Base-by-base conservation (phyloP, 2,797 vertebrate species). In the Sciurus vulgaris region DNA sequence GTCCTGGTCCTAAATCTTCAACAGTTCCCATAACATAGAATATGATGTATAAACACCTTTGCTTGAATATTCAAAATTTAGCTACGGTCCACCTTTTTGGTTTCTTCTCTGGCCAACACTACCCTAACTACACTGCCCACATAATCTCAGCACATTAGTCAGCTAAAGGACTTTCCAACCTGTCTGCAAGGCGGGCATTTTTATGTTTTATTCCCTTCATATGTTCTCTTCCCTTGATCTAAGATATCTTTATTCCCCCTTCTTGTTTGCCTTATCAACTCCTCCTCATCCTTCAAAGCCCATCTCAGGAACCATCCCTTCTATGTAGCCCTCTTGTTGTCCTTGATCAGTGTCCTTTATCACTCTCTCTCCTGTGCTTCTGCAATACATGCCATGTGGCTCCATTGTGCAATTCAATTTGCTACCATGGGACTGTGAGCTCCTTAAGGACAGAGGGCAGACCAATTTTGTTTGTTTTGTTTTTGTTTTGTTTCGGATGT, bases 241-340 rank as follows among this genome's bases (percentile, higher is more conserved):
- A 51, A 26, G 76, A 72, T 49, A 87, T 69, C 33, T 49, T 2
- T 47, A 47, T 83, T 79, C 73, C 82, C 47, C 14, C 41, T 33
- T 35, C 11, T 81, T 67, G 24, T 47, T 81, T 84, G 26, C 82
- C 12, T 56, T 44, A 54, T 49, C 6, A 24, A 85, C 61, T 65
- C 30, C 47, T 91, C 24, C 51, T 54, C 28, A 70, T 77, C 73
- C 61, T 82, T 77, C 69, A 86, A 82, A 96, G 24, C 47, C 67
- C 28, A 38, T 47, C 44, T 94, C 51, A 49, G 70, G 63, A 69
- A 7, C 84, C 70, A 33, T 7, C 26, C 6, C 35, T 35, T 93
- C 56, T 56, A 2, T 26, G 22, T 41, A n/a, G 20, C 18, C 14
- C 10, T 33, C 35, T 51, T 81, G 73, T 77, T 0, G 0, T 30